Evolutionary conservation across 1,140 invertebrate species (phyloP).

Genomic region (Eubasilissa regina): DNA sequence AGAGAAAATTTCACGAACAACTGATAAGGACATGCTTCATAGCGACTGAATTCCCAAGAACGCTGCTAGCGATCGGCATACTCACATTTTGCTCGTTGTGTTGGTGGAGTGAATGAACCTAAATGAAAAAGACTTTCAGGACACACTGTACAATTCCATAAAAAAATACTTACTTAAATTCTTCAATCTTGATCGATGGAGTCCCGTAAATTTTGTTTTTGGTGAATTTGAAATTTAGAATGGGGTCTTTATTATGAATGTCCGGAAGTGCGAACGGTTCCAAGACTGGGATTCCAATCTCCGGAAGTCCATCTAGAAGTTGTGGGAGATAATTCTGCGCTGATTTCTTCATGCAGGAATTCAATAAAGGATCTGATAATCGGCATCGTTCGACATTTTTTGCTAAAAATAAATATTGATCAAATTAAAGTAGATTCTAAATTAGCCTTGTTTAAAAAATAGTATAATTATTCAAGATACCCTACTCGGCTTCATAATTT

Average conservation of each 20-base stretch:
- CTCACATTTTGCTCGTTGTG: no score
- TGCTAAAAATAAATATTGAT: not conserved
- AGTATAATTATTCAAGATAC: no score
- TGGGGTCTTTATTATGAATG: not conserved
- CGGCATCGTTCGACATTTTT: not conserved
- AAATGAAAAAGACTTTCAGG: no score
- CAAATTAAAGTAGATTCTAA: no score
- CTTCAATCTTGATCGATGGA: not conserved
- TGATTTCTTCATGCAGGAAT: not conserved
- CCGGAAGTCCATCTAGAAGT: not conserved
- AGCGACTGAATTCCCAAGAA: no score
- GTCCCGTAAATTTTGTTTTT: not conserved
- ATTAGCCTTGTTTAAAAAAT: no score
- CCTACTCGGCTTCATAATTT: no score
- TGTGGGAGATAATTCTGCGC: not conserved
- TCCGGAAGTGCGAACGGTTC: not conserved
- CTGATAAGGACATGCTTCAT: no score
- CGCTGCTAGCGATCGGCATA: no score
- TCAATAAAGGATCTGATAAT: not conserved
- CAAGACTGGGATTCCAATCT: not conserved
- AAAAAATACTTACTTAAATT: not conserved
- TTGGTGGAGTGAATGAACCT: no score
- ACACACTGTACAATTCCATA: no score
- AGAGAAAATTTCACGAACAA: no score
- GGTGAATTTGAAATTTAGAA: conserved; percentile 2